Evolutionary conservation across 64 coral and sea anemone genomes (phyloP), one percentile per base, ranked within the genome.

Genomic region (Montipora capricornis): DNA sequence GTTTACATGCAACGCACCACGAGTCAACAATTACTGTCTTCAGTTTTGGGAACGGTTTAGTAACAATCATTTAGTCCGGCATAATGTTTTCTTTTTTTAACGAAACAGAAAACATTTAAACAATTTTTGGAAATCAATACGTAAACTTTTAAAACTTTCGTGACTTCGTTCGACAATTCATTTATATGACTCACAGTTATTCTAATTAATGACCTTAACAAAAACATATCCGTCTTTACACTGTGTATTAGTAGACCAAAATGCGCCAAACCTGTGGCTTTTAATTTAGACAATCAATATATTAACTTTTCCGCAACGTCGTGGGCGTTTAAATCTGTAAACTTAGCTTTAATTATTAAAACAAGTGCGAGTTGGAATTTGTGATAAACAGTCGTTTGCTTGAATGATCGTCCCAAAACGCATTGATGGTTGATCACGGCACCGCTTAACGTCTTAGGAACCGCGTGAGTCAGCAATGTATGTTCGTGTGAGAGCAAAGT

Each of bases 101-200:
- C 19, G 64, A 14, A 86, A 86, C 47, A 71, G 49, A 4, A 68
- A 86, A 49, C 82, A 22, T 19, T 50, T 68, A 47, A 17, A 46
- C 11, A 12, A 17, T 68, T 19, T 47, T 37, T 76, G 12, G 11
- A 83, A 14, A 66, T 68, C 59, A 84, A 84, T n/a, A 84, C 81
- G 5, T 47, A 68, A 61, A 67, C 26, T 61, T 64, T 83, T 37
- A 7, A 68, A 84, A 47, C 26, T 84, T 68, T 68, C 81, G 81
- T 84, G 81, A 84, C 81, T 84, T 60, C 8, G 59, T 60, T 80
- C 50, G 47, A 15, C 26, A 84, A 58, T 46, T 84, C 46, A 84
- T 84, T 84, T 47, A 80, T 20, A 57, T 80, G 78, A 55, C 57
- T 80, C 78, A 57, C 78, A 55, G 6, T 71, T 71, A 73, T 73